Base-by-base conservation (phyloP, 2,113 vertebrate genomes). In the Serinus canaria region DNA sequence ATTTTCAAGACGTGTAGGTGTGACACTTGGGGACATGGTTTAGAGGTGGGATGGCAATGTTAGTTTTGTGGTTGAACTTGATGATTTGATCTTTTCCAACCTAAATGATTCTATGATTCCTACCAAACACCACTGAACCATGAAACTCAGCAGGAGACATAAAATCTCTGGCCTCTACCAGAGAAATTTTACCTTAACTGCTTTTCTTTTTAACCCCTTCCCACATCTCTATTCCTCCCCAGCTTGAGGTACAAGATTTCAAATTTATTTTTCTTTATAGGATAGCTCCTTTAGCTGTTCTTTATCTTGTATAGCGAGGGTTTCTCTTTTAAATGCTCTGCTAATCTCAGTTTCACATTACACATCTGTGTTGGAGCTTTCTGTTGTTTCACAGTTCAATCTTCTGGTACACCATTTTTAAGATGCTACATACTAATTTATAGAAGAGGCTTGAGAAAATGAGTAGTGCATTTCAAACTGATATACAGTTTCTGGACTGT, bases 391-490 rank as follows among this genome's bases (percentile, higher is more conserved):
- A 50, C 30, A 17, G 13, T 62, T 91, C 67, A 82, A 0, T 31
- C n/a, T 84, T 63, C 35, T 53, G 28, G 18, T 75, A 27, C 23
- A 70, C 13, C 44, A 23, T 69, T 94, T 69, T 94, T 62, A 82
- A 82, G 31, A 73, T 50, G 49, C 10, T 13, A 25, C 58, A 23
- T 84, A 81, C 37, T 85, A 92, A 88, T 59, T 87, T 35, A 10
- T 67, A 89, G 67, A 69, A 90, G 94, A 95, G 52, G 8, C 83
- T 90, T 95, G 66, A 93, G 87, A 79, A 95, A 92, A 74, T 82
- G 35, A 50, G 35, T 88, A 56, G 24, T 58, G 23, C 50, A 25
- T 83, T 83, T 72, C 35, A 58, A 84, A 41, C 14, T 68, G 28
- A 89, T 85, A 33, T 4, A 68, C 1, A 3, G 33, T 87, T 83